phyloP scores from a whole-genome alignment of 2,113 vertebrate genomes.

The Apodemus speciosus region DNA sequence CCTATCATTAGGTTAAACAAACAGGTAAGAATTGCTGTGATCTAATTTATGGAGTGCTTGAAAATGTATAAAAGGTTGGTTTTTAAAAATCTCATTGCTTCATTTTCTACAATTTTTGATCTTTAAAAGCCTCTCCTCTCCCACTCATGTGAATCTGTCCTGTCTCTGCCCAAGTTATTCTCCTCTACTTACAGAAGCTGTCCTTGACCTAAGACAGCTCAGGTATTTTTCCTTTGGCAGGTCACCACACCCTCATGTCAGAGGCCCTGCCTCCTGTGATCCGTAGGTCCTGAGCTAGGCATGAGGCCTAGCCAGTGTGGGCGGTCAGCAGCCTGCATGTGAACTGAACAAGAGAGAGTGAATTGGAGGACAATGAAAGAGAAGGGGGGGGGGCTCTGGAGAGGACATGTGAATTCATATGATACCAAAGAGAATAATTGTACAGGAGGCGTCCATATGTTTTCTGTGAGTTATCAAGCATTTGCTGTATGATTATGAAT shows the following conservation, averaged over 20 bases:
- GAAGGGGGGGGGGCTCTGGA: not conserved
- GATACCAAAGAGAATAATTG: not conserved
- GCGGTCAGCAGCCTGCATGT: not conserved
- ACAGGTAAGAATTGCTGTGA: not conserved
- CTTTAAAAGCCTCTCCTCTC: not conserved
- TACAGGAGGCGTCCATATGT: not conserved
- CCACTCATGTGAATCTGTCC: accelerated
- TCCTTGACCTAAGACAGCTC: not conserved
- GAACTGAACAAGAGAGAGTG: not conserved
- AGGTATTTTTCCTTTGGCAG: not conserved
- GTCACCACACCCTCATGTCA: not conserved
- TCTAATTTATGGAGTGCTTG: not conserved
- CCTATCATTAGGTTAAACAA: not conserved
- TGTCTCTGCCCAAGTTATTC: not conserved
- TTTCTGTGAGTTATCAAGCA: not conserved
- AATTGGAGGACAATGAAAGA: not conserved
- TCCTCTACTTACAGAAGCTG: not conserved
- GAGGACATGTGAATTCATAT: not conserved
- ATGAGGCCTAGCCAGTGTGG: not conserved
- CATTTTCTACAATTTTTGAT: not conserved
- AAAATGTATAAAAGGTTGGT: not conserved
- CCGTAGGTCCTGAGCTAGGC: not conserved
- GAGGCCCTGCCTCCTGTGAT: not conserved
- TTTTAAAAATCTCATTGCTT: conserved; percentile 49
- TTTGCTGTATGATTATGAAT: not conserved